phyloP scores from a whole-genome alignment of 2,797 vertebrate species.

The Alcedo atthis region DNA sequence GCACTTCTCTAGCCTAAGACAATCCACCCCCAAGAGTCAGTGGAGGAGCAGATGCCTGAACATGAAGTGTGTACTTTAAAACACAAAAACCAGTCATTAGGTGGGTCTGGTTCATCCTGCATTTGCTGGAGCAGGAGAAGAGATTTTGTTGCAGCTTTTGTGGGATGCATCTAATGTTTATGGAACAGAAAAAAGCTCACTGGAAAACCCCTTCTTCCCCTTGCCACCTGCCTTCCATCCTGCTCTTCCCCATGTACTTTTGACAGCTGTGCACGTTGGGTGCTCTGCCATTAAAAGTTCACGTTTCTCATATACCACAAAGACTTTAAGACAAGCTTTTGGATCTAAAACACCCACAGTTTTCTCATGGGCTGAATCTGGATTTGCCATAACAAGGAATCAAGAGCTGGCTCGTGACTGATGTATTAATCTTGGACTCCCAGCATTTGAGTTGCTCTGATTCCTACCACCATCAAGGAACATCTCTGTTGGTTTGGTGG shows the following conservation, averaged over 20 bases:
- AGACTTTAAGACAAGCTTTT: background rate
- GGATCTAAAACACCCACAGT: background rate
- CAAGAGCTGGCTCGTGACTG: background rate
- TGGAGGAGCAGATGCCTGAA: background rate
- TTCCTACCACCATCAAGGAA: background rate
- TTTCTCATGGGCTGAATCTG: conserved; percentile 18
- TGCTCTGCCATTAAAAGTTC: background rate
- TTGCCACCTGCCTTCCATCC: background rate
- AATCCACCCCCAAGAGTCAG: background rate
- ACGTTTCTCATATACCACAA: background rate
- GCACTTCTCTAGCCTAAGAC: background rate
- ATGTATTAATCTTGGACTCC: background rate
- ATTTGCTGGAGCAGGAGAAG: background rate
- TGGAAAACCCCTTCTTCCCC: background rate
- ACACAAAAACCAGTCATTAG: background rate
- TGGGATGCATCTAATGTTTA: background rate
- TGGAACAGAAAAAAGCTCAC: background rate
- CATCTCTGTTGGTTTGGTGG: background rate
- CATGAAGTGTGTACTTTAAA: background rate
- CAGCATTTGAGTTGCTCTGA: background rate
- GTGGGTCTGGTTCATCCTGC: background rate
- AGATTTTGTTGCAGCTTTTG: background rate
- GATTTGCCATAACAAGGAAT: background rate
- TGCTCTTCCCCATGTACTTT: background rate
- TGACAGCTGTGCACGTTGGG: background rate